These are phyloP conservation scores for Ceraclea dissimilis DNA, from an alignment of 2,888 invertebrate genomes.

Conservation along the genomic window DNA sequence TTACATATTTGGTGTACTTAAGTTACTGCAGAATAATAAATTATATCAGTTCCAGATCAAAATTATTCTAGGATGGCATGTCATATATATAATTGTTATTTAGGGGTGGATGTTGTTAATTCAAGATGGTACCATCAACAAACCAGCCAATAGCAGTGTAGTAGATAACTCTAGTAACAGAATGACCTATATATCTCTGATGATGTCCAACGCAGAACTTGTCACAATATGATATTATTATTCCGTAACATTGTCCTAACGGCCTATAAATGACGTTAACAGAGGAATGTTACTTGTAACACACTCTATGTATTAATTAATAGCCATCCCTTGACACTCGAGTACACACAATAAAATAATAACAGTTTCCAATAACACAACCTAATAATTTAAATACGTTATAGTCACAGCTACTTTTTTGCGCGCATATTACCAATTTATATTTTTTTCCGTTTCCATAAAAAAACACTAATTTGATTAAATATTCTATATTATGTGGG, in stretches of 20 bases:
- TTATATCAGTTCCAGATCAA: too few species aligned
- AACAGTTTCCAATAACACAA: neutral
- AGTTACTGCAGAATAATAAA: too few species aligned
- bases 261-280: neutral
- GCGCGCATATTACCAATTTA: neutral
- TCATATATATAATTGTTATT: too few species aligned
- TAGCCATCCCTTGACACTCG: neutral
- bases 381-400: neutral
- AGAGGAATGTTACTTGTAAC: neutral
- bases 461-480: too few species aligned
- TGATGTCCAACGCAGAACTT: neutral
- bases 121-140: too few species aligned
- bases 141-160: too few species aligned
- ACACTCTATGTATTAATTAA: slow-evolving; percentile 1
- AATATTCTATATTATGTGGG: too few species aligned
- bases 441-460: neutral
- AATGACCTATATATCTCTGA: neutral
- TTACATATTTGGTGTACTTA: too few species aligned
- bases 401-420: neutral
- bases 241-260: neutral
- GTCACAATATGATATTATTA: neutral
- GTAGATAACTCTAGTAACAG: neutral
- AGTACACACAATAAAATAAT: neutral
- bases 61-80: too few species aligned
- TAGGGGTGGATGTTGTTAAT: too few species aligned